A percentile compares a stretch with the other conserved stretches of the same genome.
Conservation (phyloP, 92 coral and sea anemone species). For the Porites evermanni region DNA sequence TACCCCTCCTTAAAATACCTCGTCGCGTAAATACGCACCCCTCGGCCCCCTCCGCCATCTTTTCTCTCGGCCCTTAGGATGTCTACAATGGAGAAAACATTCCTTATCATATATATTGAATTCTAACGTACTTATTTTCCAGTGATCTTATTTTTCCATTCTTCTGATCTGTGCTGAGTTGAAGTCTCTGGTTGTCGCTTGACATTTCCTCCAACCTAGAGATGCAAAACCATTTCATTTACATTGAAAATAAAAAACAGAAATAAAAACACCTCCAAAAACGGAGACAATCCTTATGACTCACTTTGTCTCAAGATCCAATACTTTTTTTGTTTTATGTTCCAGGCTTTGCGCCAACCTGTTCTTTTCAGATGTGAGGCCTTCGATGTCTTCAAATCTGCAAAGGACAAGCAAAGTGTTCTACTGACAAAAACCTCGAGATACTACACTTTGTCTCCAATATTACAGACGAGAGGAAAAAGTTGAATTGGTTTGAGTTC, state of each 20-base stretch:
- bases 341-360: conserved; percentile 81
- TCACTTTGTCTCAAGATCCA: conserved; percentile 87
- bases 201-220: conserved; percentile 83
- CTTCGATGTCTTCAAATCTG: conserved; percentile 84
- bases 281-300: neutral
- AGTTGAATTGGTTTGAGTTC: too few relatives aligned
- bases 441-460: too few relatives aligned
- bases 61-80: too few relatives aligned
- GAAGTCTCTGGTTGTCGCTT: conserved; percentile 76
- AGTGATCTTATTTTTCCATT: conserved; percentile 75
- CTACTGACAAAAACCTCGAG: neutral
- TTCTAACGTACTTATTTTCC: conserved; percentile 74
- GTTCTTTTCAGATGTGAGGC: conserved; percentile 77
- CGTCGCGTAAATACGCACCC: too few relatives aligned
- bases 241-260: neutral
- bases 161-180: conserved; percentile 71
- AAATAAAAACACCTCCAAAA: neutral
- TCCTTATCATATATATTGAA: neutral
- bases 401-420: neutral
- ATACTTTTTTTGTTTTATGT: conserved; percentile 80
- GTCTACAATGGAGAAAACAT: too few relatives aligned
- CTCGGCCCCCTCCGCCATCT: too few relatives aligned
- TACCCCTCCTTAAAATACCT: too few relatives aligned
- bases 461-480: too few relatives aligned
- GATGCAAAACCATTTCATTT: neutral